Percentiles rank a stretch among this genome's conserved stretches.
These are phyloP conservation scores for Macrocentrus cingulum DNA, from an alignment of 1,140 invertebrate species.

Conservation along the genomic window DNA sequence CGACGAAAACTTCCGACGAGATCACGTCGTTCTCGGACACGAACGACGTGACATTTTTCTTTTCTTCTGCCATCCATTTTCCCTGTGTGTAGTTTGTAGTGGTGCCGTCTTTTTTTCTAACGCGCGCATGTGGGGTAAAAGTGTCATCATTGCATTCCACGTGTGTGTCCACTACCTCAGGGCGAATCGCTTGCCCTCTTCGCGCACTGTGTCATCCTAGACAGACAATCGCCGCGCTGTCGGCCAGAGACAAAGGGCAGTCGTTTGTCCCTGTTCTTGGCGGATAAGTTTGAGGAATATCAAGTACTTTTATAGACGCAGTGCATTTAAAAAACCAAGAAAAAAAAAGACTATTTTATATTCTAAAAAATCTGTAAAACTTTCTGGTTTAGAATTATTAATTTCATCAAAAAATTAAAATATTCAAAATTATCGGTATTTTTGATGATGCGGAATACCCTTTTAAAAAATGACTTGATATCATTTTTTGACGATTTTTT, in stretches of 20 bases:
- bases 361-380: too few relatives aligned
- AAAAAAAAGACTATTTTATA: too few relatives aligned
- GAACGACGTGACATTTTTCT: conserved; percentile 8
- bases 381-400: too few relatives aligned
- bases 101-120: too few relatives aligned
- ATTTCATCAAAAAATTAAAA: too few relatives aligned
- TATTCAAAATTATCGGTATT: too few relatives aligned
- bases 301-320: too few relatives aligned
- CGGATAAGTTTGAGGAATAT: too few relatives aligned
- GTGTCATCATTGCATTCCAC: conserved; percentile 23
- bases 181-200: conserved; percentile 19
- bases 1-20: conserved; percentile 1
- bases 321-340: too few relatives aligned
- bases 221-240: conserved; percentile 19
- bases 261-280: conserved; percentile 2
- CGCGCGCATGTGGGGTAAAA: not conserved
- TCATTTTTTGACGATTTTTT: too few relatives aligned
- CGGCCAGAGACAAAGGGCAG: conserved; percentile 10
- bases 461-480: too few relatives aligned
- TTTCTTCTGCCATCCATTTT: conserved; percentile 1
- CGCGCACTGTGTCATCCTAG: not conserved
- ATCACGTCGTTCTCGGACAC: not conserved
- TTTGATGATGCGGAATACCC: too few relatives aligned
- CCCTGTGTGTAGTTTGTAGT: not conserved
- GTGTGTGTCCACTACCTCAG: conserved; percentile 12